Base-by-base conservation (phyloP, 1,140 invertebrate genomes). In the Heliconius congener region DNA sequence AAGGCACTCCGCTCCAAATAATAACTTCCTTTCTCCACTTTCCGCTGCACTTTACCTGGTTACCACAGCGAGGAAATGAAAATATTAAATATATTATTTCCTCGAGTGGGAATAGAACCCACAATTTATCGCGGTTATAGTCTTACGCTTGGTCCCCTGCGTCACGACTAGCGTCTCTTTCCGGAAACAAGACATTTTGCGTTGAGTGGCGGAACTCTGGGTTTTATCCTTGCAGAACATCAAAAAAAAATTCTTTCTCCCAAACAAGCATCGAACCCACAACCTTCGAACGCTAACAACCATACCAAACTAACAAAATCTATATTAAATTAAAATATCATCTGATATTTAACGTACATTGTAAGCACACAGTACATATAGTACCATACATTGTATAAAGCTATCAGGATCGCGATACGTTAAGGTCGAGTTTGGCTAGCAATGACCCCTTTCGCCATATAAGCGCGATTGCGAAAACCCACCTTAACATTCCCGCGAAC, bases 361-460 rank as follows among this genome's bases (percentile, higher is more conserved):
- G 55, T 16, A 52, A 3, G 19, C 18, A 6, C 19, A 19, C 16
- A 55, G 52, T 18, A 55, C 19, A 55, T 19, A 19, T n/a, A 55
- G 55, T n/a, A 57, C n/a, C n/a, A 57, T 23, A 46, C 42, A 13
- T 70, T 4, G n/a, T 66, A 50, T 13, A 73, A 74, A 52, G 30
- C 34, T 16, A 52, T 74, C 73, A 74, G 73, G 73, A 74, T 57
- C 73, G 73, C 73, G 73, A 60, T 60, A 37, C 16, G 52, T 76
- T 85, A 84, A 88, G 86, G 86, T 84, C 86, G 83, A 78, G 75
- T 79, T 79, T 76, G 71, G 75, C 81, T 84, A 85, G 86, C 87
- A 88, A 85, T 88, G 87, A 88, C 87, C 87, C 83, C 82, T 85
- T 86, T 88, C 80, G 72, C 87, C 87, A 76, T 88, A 86, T 88